These are phyloP conservation scores for Ctenopoma multispine DNA, from an alignment of 2,797 vertebrate genomes.

Conservation along the genomic window DNA sequence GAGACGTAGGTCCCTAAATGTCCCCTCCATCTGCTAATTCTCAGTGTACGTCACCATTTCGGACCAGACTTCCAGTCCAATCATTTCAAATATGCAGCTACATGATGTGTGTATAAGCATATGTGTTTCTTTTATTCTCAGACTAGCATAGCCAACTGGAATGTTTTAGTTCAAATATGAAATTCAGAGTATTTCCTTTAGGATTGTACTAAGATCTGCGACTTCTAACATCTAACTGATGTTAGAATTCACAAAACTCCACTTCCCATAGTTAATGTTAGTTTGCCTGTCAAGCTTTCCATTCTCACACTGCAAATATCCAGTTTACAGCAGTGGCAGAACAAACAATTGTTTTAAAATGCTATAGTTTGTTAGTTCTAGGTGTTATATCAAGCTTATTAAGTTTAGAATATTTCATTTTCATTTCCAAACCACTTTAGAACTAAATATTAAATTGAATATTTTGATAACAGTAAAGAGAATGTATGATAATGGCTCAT, in stretches of 20 bases:
- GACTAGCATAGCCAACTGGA: conserved; percentile 1
- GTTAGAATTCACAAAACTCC: not conserved
- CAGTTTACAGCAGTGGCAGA: not conserved
- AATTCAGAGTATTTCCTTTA: conserved; percentile 5
- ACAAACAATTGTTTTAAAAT: too few species aligned
- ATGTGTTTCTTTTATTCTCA: not conserved
- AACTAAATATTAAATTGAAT: too few species aligned
- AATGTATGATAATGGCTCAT: too few species aligned
- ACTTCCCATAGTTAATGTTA: not conserved
- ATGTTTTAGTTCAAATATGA: conserved; percentile 3
- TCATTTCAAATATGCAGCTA: too few species aligned
- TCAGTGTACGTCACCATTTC: not conserved
- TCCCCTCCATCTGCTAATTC: not conserved
- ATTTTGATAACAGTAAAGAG: too few species aligned
- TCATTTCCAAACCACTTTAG: too few species aligned
- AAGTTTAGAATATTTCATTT: too few species aligned
- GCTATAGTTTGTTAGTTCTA: too few species aligned
- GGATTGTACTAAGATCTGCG: not conserved
- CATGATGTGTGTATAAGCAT: too few species aligned
- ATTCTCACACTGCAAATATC: not conserved
- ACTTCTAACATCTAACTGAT: not conserved
- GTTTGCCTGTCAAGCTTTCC: conserved; percentile 6
- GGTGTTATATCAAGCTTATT: too few species aligned
- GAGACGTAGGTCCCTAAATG: not conserved
- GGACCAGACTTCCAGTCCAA: not conserved